phyloP scores from a whole-genome alignment of 2,888 invertebrate genomes.

The Drosophila nigricruria region DNA sequence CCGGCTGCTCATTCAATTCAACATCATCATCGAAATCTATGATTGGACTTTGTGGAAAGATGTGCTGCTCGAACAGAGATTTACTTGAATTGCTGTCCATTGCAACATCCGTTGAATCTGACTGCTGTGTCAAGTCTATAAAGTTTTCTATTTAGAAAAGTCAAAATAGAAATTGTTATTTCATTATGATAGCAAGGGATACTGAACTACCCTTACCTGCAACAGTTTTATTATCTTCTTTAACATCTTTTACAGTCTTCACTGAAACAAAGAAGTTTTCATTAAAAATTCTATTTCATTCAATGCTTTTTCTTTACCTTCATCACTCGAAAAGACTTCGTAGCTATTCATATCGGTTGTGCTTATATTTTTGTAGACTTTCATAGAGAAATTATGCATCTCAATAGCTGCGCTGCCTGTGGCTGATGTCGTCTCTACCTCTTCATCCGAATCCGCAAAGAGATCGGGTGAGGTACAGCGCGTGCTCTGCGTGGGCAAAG shows the following conservation, averaged over 20 bases:
- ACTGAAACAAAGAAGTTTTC: slow-evolving; percentile 64
- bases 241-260: slow-evolving; percentile 69
- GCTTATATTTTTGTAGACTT: slow-evolving; percentile 43
- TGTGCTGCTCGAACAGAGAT: slow-evolving; percentile 8
- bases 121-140: slow-evolving; percentile 64
- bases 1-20: background rate
- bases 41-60: slow-evolving; percentile 21
- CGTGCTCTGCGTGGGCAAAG: slow-evolving; percentile 35
- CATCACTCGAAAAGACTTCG: slow-evolving; percentile 83
- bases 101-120: slow-evolving; percentile 20
- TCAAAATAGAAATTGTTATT: background rate
- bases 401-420: slow-evolving; percentile 10
- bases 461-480: slow-evolving; percentile 83
- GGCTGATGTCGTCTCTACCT: slow-evolving; percentile 22
- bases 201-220: background rate
- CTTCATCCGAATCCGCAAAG: slow-evolving; percentile 83
- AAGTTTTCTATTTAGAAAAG: slow-evolving; percentile 7
- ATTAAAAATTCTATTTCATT: background rate
- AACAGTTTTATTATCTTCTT: background rate
- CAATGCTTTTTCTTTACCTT: slow-evolving; percentile 63
- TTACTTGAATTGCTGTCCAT: background rate
- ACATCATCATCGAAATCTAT: slow-evolving; percentile 26
- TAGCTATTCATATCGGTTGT: slow-evolving; percentile 60
- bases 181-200: background rate
- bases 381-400: slow-evolving; percentile 41